A percentile compares a stretch with the other conserved stretches of the same genome.
Evolutionary conservation across 2,888 invertebrate genomes (phyloP).

Genomic region (Hylaea fasciaria): DNA sequence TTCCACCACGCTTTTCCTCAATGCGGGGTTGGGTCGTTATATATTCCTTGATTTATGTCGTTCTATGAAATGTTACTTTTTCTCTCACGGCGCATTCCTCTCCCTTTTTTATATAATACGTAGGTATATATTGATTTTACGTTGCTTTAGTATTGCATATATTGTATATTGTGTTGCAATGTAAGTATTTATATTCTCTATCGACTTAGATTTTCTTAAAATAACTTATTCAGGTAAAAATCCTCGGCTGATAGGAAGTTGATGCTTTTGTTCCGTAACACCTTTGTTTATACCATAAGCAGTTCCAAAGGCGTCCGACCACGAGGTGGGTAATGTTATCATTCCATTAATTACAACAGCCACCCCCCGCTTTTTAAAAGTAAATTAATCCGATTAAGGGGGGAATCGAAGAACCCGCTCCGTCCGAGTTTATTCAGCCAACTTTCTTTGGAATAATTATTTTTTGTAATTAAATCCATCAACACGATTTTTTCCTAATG

Average conservation of each 20-base stretch:
- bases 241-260: not conserved
- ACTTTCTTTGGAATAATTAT: slow-evolving; percentile 85
- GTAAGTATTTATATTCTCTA: too few species aligned
- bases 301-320: slow-evolving; percentile 72
- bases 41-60: too few species aligned
- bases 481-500: slow-evolving; percentile 85
- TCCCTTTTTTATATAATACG: too few species aligned
- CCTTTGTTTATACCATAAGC: slow-evolving; percentile 52
- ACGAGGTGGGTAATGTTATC: slow-evolving; percentile 83
- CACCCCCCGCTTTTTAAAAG: slow-evolving; percentile 83
- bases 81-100: too few species aligned
- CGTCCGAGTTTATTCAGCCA: slow-evolving; percentile 83
- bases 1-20: too few species aligned
- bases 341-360: slow-evolving; percentile 84
- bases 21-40: too few species aligned
- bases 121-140: too few species aligned
- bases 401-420: slow-evolving; percentile 83
- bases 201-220: too few species aligned
- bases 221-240: not conserved
- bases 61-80: too few species aligned
- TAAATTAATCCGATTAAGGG: slow-evolving; percentile 85
- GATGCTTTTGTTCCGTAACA: slow-evolving; percentile 43
- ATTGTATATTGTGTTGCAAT: too few species aligned
- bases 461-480: slow-evolving; percentile 86
- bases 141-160: too few species aligned